These are phyloP conservation scores for Brachionus koreanus DNA, from an alignment of 1,140 invertebrate genomes.

Conservation along the genomic window DNA sequence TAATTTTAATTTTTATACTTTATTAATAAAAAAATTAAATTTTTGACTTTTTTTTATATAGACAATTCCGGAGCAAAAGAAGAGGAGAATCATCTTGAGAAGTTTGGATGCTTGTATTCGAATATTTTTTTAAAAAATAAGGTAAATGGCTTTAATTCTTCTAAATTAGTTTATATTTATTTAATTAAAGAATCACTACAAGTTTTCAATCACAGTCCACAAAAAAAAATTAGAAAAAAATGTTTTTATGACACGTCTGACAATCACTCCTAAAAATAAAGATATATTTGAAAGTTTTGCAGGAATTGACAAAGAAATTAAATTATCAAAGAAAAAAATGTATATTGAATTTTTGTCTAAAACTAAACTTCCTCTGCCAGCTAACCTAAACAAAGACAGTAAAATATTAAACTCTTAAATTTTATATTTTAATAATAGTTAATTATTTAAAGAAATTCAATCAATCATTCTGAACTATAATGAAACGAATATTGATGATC, in stretches of 20 bases:
- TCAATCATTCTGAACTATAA: not conserved
- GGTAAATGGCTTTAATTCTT: not conserved
- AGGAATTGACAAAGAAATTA: not conserved
- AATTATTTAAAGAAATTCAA: constrained; percentile 1
- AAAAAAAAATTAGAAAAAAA: not conserved
- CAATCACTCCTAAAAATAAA: not conserved
- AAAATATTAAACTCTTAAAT: not conserved
- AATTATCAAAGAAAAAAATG: not conserved
- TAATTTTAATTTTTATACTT: not conserved
- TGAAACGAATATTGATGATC: not conserved
- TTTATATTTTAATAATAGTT: not conserved
- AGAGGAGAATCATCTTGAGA: not conserved
- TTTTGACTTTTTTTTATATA: not conserved
- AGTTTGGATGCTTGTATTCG: not conserved
- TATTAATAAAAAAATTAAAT: not conserved
- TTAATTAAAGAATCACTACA: not conserved
- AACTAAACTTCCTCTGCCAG: not conserved
- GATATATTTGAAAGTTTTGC: not conserved
- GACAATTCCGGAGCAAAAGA: not conserved
- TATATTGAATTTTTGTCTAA: not conserved
- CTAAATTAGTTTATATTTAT: not conserved
- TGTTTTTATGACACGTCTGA: not conserved
- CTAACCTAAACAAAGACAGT: not conserved
- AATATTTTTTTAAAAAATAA: not conserved
- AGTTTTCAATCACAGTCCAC: not conserved